Conservation (phyloP, 2,113 vertebrate species). For the Rhegmatorhina hoffmannsi region DNA sequence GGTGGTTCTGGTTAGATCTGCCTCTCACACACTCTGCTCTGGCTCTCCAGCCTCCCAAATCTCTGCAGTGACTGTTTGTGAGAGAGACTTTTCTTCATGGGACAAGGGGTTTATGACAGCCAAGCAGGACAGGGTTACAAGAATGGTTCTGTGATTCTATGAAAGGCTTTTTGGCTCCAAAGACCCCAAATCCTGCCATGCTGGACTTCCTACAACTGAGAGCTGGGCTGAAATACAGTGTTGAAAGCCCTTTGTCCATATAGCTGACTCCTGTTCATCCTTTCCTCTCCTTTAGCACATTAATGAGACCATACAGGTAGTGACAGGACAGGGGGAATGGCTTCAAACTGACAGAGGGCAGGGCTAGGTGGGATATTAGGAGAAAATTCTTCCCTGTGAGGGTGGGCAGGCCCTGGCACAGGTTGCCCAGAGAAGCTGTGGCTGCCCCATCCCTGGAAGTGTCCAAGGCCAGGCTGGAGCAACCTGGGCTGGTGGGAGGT, state of each 20-base stretch:
- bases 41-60: background rate
- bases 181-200: background rate
- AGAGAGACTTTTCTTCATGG: background rate
- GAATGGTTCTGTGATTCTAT: background rate
- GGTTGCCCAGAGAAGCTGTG: background rate
- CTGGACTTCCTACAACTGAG: background rate
- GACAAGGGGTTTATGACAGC: background rate
- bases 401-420: background rate
- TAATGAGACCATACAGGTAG: background rate
- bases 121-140: background rate
- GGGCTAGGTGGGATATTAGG: background rate
- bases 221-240: background rate
- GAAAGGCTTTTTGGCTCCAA: background rate
- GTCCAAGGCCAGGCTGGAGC: fast-evolving
- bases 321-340: background rate
- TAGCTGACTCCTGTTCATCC: background rate
- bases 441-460: background rate
- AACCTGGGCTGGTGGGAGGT: fast-evolving
- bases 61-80: background rate
- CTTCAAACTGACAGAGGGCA: background rate
- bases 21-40: background rate
- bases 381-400: background rate
- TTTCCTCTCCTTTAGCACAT: background rate
- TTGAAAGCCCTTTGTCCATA: background rate
- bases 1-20: background rate